These are phyloP conservation scores for Nebria salina DNA, from an alignment of 2,888 invertebrate species.

Conservation along the genomic window DNA sequence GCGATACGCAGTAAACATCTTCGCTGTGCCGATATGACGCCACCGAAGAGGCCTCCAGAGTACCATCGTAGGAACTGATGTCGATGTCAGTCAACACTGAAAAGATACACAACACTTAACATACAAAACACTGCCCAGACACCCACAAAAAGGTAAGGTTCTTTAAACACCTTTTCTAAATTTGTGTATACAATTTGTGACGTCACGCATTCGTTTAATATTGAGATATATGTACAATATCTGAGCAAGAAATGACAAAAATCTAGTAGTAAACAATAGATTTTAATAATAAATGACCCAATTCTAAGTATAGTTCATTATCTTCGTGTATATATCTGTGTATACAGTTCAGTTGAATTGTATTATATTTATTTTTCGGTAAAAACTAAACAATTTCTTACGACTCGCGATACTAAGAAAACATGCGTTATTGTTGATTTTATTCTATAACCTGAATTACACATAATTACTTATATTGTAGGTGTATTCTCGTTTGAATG, in stretches of 20 bases:
- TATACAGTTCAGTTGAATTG: neutral
- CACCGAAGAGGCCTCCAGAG: constrained; percentile 54
- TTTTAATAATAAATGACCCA: too few relatives aligned
- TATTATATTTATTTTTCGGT: neutral
- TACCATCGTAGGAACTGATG: constrained; percentile 64
- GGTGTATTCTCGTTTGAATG: neutral
- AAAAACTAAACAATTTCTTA: neutral
- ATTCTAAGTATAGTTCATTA: too few relatives aligned
- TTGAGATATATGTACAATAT: too few relatives aligned
- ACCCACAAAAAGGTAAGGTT: too few relatives aligned
- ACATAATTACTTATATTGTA: constrained; percentile 25
- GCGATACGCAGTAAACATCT: constrained; percentile 53
- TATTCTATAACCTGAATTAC: constrained; percentile 42
- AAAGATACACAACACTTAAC: constrained; percentile 4
- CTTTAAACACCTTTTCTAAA: too few relatives aligned
- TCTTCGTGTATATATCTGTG: neutral
- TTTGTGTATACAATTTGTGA: too few relatives aligned
- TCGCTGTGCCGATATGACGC: constrained; percentile 53
- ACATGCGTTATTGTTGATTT: constrained; percentile 18
- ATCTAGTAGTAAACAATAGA: too few relatives aligned
- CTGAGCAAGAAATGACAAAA: too few relatives aligned
- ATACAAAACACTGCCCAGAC: neutral
- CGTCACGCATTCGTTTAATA: too few relatives aligned
- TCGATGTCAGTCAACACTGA: constrained; percentile 70
- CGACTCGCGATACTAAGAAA: neutral